Evolutionary conservation across 2,888 invertebrate genomes (phyloP).

Genomic region (Sinelater perroti): DNA sequence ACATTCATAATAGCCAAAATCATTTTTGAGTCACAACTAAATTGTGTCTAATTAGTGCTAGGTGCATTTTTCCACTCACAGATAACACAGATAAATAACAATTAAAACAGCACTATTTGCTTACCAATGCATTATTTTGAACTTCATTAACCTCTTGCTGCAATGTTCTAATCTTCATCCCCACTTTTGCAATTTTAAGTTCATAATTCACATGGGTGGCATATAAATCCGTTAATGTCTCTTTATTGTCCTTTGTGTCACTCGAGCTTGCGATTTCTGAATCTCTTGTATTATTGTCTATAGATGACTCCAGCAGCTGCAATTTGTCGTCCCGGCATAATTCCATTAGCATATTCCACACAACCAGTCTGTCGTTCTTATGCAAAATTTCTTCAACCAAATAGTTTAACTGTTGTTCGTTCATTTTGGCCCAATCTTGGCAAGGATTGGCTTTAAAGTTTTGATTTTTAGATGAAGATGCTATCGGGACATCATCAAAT

Average conservation of each 20-base stretch:
- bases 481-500: not conserved
- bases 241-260: not conserved
- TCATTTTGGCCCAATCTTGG: not conserved
- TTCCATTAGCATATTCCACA: constrained; percentile 16
- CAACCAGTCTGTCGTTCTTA: constrained; percentile 10
- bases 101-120: not conserved
- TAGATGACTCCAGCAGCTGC: not conserved
- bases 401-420: not conserved
- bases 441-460: not conserved
- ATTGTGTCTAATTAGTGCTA: no score
- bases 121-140: constrained; percentile 20
- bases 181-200: constrained; percentile 13
- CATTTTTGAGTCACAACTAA: no score
- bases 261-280: not conserved
- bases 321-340: not conserved
- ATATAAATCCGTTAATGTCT: constrained; percentile 16
- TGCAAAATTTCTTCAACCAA: constrained; percentile 2
- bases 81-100: no score
- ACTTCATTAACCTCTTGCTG: not conserved
- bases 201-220: constrained; percentile 30
- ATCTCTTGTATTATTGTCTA: not conserved
- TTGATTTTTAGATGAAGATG: constrained; percentile 2
- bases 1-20: no score
- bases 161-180: constrained; percentile 7
- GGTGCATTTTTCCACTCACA: no score